Conservation (phyloP, 2,797 vertebrate species). For the Semotilus atromaculatus region DNA sequence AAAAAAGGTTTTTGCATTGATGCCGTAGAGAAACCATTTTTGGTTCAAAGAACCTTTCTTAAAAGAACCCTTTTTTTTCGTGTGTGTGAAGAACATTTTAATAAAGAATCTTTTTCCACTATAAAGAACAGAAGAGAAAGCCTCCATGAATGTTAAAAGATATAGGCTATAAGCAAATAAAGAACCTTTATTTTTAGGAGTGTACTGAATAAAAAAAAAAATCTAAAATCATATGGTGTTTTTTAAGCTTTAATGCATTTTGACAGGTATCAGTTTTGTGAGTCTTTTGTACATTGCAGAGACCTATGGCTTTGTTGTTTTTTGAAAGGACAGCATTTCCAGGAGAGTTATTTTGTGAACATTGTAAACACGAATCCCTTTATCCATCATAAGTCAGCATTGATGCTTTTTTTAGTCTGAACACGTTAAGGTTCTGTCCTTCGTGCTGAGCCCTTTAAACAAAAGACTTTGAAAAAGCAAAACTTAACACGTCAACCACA, state of each 20-base stretch:
- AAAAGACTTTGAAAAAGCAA: not conserved
- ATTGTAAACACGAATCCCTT: constrained; percentile 19
- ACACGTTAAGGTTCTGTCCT: constrained; percentile 15
- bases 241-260: not conserved
- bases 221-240: not conserved
- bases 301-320: constrained; percentile 1
- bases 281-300: not conserved
- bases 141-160: not conserved
- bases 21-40: not conserved
- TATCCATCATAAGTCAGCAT: constrained; percentile 34
- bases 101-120: not conserved
- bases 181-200: not conserved
- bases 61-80: not conserved
- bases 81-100: not conserved
- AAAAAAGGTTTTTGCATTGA: not conserved
- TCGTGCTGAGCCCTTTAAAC: not conserved
- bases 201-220: not conserved
- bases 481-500: not conserved
- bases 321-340: not conserved
- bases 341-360: constrained; percentile 19
- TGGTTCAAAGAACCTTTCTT: not conserved
- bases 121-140: not conserved
- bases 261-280: not conserved
- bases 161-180: not conserved
- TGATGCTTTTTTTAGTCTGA: constrained; percentile 4